These are phyloP conservation scores for Mormyrus lacerda DNA, from an alignment of 2,113 vertebrate species.

Conservation along the genomic window DNA sequence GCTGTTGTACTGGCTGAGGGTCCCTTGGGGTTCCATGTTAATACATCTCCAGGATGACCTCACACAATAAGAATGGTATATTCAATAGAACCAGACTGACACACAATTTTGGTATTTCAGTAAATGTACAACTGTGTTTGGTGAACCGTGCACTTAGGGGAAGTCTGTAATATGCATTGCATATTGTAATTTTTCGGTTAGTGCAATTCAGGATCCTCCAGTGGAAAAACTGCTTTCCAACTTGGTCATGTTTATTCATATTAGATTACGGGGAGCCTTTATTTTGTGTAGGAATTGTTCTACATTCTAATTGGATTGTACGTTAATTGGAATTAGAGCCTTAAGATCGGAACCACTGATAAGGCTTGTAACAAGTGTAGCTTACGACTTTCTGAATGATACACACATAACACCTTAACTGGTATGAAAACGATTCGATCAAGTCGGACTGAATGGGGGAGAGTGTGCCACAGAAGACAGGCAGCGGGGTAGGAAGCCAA, in stretches of 20 bases:
- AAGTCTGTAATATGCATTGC: neutral
- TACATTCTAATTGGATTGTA: neutral
- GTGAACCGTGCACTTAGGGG: neutral
- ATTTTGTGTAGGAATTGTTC: neutral
- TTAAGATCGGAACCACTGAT: neutral
- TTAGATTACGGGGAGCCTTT: neutral
- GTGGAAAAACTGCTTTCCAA: neutral
- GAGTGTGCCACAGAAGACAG: neutral
- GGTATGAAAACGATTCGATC: neutral
- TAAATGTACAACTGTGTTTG: neutral
- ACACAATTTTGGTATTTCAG: neutral
- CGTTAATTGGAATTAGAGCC: neutral
- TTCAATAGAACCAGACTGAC: neutral
- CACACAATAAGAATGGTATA: neutral
- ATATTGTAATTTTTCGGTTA: neutral
- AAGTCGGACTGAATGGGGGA: neutral
- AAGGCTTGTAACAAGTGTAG: neutral
- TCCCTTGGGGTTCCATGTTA: neutral
- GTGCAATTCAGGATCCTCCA: neutral
- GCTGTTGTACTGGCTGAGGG: neutral
- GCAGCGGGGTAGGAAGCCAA: neutral
- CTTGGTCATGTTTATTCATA: neutral
- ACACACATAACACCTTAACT: neutral
- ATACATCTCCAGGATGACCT: neutral
- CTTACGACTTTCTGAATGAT: neutral